A percentile compares a stretch with the other conserved stretches of the same genome.
Conservation (phyloP, 2,888 invertebrate genomes). For the Papilio protenor region DNA sequence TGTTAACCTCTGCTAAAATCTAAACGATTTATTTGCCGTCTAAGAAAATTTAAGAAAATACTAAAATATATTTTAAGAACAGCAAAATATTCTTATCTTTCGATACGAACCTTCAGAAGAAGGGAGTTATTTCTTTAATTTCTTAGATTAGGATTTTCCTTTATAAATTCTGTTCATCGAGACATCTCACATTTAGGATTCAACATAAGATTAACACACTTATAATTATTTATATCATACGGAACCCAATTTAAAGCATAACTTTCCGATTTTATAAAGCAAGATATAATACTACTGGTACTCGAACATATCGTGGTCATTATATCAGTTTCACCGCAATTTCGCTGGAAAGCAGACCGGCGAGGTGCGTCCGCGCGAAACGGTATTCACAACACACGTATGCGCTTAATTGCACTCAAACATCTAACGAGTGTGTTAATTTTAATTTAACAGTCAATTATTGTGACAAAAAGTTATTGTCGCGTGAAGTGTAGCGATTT, state of each 20-base stretch:
- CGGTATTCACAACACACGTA: conserved; percentile 69
- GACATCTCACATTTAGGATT: neutral
- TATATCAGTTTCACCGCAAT: conserved; percentile 76
- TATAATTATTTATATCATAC: neutral
- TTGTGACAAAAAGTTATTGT: conserved; percentile 61
- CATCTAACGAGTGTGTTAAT: conserved; percentile 69
- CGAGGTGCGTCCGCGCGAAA: conserved; percentile 71
- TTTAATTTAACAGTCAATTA: conserved; percentile 66
- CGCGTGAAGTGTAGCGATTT: conserved; percentile 58
- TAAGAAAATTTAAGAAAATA: too few species aligned
- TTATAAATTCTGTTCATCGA: too few species aligned
- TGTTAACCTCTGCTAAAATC: neutral
- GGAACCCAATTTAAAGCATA: conserved; percentile 13
- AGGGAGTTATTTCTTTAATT: neutral
- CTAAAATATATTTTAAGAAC: neutral
- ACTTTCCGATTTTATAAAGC: conserved; percentile 36
- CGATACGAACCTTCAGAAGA: neutral
- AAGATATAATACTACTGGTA: conserved; percentile 38
- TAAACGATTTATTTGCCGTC: too few species aligned
- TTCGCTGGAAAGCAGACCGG: conserved; percentile 73
- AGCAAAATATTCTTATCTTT: neutral
- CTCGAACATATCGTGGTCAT: conserved; percentile 65
- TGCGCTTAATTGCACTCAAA: conserved; percentile 75
- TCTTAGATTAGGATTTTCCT: too few species aligned
- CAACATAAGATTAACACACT: neutral